These are phyloP conservation scores for Apis dorsata DNA, from an alignment of 1,140 invertebrate genomes.

Conservation along the genomic window DNA sequence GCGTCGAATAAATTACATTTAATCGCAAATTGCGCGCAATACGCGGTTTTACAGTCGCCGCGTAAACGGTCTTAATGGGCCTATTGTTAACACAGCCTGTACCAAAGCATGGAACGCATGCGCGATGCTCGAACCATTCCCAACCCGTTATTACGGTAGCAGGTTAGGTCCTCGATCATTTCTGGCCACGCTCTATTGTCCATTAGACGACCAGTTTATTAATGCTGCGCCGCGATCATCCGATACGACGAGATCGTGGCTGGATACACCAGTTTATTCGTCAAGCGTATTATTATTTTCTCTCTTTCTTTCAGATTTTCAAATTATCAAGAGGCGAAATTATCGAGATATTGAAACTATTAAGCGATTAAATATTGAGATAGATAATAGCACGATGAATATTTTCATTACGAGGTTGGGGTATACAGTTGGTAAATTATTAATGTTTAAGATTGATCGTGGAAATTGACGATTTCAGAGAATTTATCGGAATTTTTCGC, in stretches of 20 bases:
- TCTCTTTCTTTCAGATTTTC: too few species aligned
- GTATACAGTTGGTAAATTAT: too few species aligned
- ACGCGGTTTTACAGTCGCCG: constrained; percentile 36
- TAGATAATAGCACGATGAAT: too few species aligned
- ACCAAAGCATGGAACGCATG: constrained; percentile 12
- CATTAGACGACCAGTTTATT: constrained; percentile 31
- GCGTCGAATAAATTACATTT: constrained; percentile 29
- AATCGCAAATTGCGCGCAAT: constrained; percentile 6
- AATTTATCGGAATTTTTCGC: too few species aligned
- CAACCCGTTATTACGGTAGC: constrained; percentile 51
- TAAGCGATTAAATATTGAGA: too few species aligned
- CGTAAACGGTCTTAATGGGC: constrained; percentile 58
- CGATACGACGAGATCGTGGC: constrained; percentile 7
- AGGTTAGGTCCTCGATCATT: constrained; percentile 33
- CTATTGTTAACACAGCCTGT: constrained; percentile 43
- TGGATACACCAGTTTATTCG: neutral
- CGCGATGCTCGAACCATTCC: constrained; percentile 25
- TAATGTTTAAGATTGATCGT: too few species aligned
- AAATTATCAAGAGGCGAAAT: too few species aligned
- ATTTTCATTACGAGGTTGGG: too few species aligned
- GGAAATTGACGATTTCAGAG: too few species aligned
- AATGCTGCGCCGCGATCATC: neutral
- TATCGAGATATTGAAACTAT: too few species aligned
- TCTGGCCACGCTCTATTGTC: constrained; percentile 31
- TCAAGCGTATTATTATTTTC: neutral